These are phyloP conservation scores for Chaetodon auriga DNA, from an alignment of 2,113 vertebrate species.

Conservation along the genomic window DNA sequence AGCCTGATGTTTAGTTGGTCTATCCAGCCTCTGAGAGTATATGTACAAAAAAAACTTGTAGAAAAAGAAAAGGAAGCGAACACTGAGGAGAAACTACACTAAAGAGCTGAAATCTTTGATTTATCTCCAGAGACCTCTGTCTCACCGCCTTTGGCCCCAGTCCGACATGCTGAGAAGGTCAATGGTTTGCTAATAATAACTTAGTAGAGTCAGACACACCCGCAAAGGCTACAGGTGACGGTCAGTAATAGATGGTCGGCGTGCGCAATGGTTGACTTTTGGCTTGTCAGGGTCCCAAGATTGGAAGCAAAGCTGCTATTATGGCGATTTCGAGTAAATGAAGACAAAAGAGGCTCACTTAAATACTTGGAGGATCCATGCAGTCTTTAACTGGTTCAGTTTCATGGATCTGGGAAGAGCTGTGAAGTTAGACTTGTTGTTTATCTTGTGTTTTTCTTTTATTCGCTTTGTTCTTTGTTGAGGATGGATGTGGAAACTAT, in stretches of 20 bases:
- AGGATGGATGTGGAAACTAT: conserved; percentile 28
- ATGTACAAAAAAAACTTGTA: too few species aligned
- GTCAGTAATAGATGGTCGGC: too few species aligned
- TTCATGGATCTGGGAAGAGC: neutral
- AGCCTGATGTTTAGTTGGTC: too few species aligned
- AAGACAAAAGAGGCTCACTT: neutral
- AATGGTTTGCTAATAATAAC: neutral
- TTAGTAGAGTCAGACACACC: neutral
- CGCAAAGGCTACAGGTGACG: neutral
- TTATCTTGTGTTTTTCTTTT: neutral
- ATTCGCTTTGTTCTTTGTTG: conserved; percentile 11
- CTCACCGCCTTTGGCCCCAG: neutral
- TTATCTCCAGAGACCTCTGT: too few species aligned
- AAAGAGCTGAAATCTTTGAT: neutral
- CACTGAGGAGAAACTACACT: neutral
- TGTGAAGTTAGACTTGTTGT: neutral
- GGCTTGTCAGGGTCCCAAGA: too few species aligned
- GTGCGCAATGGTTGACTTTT: too few species aligned
- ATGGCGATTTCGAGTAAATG: neutral
- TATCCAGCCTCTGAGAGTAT: too few species aligned
- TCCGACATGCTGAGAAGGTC: too few species aligned
- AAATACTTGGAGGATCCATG: neutral
- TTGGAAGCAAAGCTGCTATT: neutral
- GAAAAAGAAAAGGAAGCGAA: neutral
- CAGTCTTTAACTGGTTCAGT: neutral